Conservation (phyloP, 2,888 invertebrate genomes). For the Ornithoptera alexandrae region DNA sequence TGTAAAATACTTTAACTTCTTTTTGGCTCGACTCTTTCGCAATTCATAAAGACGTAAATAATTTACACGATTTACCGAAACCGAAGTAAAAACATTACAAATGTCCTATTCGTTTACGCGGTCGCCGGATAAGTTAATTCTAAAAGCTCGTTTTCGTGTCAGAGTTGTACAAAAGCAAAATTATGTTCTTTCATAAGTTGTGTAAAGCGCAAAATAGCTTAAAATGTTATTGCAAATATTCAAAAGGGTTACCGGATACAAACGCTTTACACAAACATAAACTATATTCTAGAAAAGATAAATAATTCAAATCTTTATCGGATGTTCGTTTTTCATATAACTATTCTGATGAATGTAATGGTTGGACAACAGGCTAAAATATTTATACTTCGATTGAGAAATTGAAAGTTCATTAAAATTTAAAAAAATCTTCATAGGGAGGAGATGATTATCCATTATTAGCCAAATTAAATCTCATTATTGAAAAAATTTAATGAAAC, state of each 20-base stretch:
- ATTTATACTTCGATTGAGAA: no score
- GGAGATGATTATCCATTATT: no score
- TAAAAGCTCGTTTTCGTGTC: conserved; percentile 13
- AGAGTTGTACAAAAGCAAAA: conserved; percentile 38
- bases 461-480: no score
- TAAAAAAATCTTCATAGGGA: no score
- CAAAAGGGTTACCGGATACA: conserved; percentile 57
- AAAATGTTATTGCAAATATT: conserved; percentile 71
- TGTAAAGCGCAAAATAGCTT: conserved; percentile 59
- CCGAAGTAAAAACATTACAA: conserved; percentile 19
- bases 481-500: no score
- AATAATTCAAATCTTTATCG: not conserved
- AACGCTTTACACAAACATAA: conserved; percentile 38
- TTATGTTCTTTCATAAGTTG: conserved; percentile 18
- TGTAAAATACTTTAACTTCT: no score
- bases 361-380: no score
- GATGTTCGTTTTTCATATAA: not conserved
- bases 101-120: conserved; percentile 25
- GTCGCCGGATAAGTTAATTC: conserved; percentile 31
- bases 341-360: no score
- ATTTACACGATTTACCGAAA: conserved; percentile 27
- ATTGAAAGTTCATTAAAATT: no score
- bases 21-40: not conserved
- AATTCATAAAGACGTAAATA: conserved; percentile 32
- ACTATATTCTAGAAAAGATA: conserved; percentile 37